These are phyloP conservation scores for Conopomorpha cramerella DNA, from an alignment of 1,140 invertebrate genomes.

Conservation along the genomic window DNA sequence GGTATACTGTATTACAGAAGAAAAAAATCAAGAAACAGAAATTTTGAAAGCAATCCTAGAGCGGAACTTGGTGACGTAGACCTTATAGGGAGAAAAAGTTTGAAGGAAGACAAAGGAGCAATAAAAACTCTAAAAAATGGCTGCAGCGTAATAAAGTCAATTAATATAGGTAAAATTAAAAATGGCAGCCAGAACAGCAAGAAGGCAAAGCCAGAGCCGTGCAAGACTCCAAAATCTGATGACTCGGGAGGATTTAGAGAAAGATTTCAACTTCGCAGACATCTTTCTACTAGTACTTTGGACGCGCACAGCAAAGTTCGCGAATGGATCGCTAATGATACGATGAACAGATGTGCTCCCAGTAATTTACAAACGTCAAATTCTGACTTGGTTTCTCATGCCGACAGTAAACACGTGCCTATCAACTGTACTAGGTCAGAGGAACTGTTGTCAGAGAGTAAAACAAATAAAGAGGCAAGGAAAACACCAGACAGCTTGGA, in stretches of 20 bases:
- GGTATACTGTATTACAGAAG: slow-evolving; percentile 78
- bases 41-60: slow-evolving; percentile 49
- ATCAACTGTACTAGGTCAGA: slow-evolving; percentile 39
- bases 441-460: slow-evolving; percentile 35
- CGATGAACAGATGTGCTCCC: slow-evolving; percentile 72
- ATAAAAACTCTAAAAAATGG: slow-evolving; percentile 45
- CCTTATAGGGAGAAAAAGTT: slow-evolving; percentile 44
- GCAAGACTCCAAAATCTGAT: slow-evolving; percentile 67
- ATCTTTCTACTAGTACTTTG: slow-evolving; percentile 78
- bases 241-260: slow-evolving; percentile 60
- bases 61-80: slow-evolving; percentile 43
- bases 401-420: too few relatives aligned
- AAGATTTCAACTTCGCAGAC: slow-evolving; percentile 68
- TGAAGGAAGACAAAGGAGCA: slow-evolving; percentile 42
- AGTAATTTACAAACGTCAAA: slow-evolving; percentile 64
- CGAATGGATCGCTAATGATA: slow-evolving; percentile 82
- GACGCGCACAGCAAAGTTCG: slow-evolving; percentile 83
- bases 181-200: slow-evolving; percentile 30
- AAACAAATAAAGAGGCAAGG: slow-evolving; percentile 27
- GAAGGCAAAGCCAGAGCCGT: slow-evolving; percentile 65
- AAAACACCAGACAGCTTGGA: too few relatives aligned
- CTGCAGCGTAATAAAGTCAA: slow-evolving; percentile 63
- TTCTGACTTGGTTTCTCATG: too few relatives aligned
- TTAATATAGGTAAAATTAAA: slow-evolving; percentile 50
- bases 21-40: slow-evolving; percentile 60